Conservation (phyloP, 2,113 vertebrate species). For the Oreochromis aureus region DNA sequence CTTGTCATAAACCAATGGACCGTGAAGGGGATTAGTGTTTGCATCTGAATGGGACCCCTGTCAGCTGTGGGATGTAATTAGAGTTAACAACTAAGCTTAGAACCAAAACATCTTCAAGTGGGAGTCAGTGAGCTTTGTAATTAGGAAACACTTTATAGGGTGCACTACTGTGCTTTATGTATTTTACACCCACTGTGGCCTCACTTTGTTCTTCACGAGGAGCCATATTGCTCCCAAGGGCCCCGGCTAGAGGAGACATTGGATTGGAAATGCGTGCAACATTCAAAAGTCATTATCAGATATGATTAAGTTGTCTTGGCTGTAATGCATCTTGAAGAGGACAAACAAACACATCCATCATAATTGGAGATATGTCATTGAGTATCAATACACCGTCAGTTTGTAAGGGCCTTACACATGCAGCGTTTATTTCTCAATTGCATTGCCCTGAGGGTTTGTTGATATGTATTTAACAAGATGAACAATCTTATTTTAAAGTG, state of each 20-base stretch:
- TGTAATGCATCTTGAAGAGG: constrained; percentile 4
- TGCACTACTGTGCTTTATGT: constrained; percentile 14
- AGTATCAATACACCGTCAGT: constrained; percentile 16
- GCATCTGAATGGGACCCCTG: constrained; percentile 54
- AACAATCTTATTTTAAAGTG: background rate
- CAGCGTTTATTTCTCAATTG: background rate
- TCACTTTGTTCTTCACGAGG: background rate
- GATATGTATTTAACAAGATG: background rate
- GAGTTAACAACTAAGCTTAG: constrained; percentile 57
- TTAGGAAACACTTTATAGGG: constrained; percentile 28
- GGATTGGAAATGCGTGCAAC: background rate
- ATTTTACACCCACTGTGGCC: background rate
- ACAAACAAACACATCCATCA: constrained; percentile 33
- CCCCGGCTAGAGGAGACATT: background rate
- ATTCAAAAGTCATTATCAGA: constrained; percentile 16
- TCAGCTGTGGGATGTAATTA: constrained; percentile 58
- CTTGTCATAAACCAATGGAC: constrained; percentile 52
- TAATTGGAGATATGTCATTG: constrained; percentile 17
- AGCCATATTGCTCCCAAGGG: background rate
- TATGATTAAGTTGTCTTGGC: constrained; percentile 21
- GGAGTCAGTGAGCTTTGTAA: constrained; percentile 42
- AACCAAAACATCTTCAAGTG: constrained; percentile 49
- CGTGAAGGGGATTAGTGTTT: constrained; percentile 60
- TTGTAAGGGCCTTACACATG: background rate
- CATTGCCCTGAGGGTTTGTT: background rate